Evolutionary conservation across 2,888 invertebrate genomes (phyloP).

Genomic region (Petrolisthes manimaculis): DNA sequence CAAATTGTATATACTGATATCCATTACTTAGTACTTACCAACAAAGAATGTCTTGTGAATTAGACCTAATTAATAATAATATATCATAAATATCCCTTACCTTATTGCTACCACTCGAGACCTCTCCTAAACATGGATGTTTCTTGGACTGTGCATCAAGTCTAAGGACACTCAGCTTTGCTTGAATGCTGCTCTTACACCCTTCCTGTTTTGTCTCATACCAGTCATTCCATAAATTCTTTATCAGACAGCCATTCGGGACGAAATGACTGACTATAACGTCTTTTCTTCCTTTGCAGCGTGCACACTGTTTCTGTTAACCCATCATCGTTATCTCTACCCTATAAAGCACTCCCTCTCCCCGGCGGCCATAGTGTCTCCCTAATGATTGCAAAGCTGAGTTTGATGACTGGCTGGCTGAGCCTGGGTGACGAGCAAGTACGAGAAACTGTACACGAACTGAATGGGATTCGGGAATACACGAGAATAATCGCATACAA

Average conservation of each 20-base stretch:
- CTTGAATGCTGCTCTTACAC: constrained; percentile 30
- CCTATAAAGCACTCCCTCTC: constrained; percentile 1
- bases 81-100: constrained; percentile 7
- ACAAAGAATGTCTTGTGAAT: no score
- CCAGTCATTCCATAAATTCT: constrained; percentile 32
- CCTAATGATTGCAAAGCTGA: neutral
- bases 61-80: no score
- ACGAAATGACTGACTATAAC: constrained; percentile 32
- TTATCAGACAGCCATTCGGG: constrained; percentile 30
- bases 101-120: constrained; percentile 30
- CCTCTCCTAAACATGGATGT: constrained; percentile 17
- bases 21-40: no score
- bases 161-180: constrained; percentile 31
- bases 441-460: neutral
- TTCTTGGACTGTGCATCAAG: constrained; percentile 27
- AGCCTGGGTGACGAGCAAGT: neutral
- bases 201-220: constrained; percentile 28
- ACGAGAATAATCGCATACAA: constrained; percentile 20
- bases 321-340: constrained; percentile 14
- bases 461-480: constrained; percentile 12
- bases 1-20: no score
- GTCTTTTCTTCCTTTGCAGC: constrained; percentile 15
- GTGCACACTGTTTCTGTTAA: constrained; percentile 24
- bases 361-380: constrained; percentile 15
- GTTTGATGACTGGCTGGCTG: neutral